phyloP scores from a whole-genome alignment of 2,797 vertebrate species.

The Phataginus tetradactyla region DNA sequence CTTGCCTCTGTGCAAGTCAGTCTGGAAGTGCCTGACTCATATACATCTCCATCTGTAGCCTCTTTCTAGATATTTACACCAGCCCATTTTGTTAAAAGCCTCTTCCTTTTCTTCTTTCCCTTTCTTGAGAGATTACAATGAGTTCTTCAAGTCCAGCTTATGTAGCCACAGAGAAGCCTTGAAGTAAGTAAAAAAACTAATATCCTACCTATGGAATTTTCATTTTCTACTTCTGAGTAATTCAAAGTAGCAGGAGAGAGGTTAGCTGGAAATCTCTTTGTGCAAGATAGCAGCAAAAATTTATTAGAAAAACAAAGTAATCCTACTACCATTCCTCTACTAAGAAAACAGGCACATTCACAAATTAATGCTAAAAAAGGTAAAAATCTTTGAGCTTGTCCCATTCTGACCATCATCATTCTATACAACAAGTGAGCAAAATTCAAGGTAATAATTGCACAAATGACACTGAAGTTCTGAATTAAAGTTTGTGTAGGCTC shows the following conservation, averaged over 20 bases:
- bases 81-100: background rate
- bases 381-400: background rate
- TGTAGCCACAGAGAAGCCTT: background rate
- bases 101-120: background rate
- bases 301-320: background rate
- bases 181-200: background rate
- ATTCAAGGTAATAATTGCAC: background rate
- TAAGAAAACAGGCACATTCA: background rate
- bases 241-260: background rate
- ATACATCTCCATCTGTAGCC: background rate
- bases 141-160: background rate
- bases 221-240: constrained; percentile 43
- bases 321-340: background rate
- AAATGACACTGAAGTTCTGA: background rate
- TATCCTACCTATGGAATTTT: background rate
- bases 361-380: background rate
- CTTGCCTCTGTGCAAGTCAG: background rate
- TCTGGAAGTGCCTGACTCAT: background rate
- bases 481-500: background rate
- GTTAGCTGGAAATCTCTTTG: background rate
- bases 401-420: background rate
- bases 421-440: background rate
- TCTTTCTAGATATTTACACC: background rate
- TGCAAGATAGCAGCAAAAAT: background rate
- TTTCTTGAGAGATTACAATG: background rate